Conservation (phyloP, 2,888 invertebrate genomes). For the Nineta flava region DNA sequence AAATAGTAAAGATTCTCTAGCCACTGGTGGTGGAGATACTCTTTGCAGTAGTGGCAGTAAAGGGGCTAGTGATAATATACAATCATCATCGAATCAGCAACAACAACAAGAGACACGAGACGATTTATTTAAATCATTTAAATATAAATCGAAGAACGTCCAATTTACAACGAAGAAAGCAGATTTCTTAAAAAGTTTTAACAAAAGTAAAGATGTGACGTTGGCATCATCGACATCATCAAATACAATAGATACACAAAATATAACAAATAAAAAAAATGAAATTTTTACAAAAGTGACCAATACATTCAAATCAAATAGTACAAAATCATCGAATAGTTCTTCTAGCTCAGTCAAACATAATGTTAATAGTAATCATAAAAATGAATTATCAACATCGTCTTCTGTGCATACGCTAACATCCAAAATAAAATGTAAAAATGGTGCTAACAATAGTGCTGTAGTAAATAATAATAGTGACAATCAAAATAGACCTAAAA, state of each 20-base stretch:
- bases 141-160: slow-evolving; percentile 6
- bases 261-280: neutral
- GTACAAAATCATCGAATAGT: neutral
- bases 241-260: neutral
- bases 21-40: neutral
- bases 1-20: slow-evolving; percentile 16
- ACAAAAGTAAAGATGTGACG: neutral
- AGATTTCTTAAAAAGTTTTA: slow-evolving; percentile 7
- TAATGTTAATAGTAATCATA: neutral
- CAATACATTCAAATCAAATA: neutral
- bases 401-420: neutral
- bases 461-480: neutral
- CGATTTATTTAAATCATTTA: slow-evolving; percentile 7
- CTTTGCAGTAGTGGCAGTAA: neutral
- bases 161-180: slow-evolving; percentile 1
- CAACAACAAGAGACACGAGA: neutral
- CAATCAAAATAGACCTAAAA: neutral
- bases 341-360: neutral
- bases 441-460: neutral
- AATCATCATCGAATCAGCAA: neutral
- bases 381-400: neutral
- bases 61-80: neutral
- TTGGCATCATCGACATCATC: neutral
- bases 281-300: slow-evolving; percentile 1
- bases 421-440: neutral